A percentile compares a stretch with the other conserved stretches of the same genome.
phyloP scores from a whole-genome alignment of 2,888 invertebrate genomes.

The Thumatha senex region DNA sequence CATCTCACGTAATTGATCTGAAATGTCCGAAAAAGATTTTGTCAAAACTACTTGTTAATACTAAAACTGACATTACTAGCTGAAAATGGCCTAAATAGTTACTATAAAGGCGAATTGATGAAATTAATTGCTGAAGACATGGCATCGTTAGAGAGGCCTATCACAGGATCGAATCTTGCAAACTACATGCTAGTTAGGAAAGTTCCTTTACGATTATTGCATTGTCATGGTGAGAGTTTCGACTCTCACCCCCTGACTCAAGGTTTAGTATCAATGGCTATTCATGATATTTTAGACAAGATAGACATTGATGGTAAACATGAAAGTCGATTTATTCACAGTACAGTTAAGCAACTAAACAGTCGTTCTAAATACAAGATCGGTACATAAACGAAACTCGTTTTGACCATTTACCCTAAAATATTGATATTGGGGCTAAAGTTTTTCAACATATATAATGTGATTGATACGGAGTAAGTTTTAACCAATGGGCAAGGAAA shows the following conservation, averaged over 20 bases:
- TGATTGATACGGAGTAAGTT: no score
- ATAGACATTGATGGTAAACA: constrained; percentile 59
- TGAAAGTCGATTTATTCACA: constrained; percentile 68
- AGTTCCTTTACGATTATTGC: constrained; percentile 56
- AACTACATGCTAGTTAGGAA: constrained; percentile 60
- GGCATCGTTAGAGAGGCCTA: constrained; percentile 57
- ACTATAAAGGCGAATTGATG: constrained; percentile 65
- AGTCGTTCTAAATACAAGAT: constrained; percentile 57
- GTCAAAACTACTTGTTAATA: constrained; percentile 59
- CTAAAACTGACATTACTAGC: constrained; percentile 51
- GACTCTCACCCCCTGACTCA: constrained; percentile 75
- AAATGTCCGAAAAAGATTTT: constrained; percentile 18
- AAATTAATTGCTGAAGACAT: constrained; percentile 63
- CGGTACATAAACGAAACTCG: constrained; percentile 67
- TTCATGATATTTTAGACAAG: constrained; percentile 66
- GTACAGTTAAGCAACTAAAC: constrained; percentile 65
- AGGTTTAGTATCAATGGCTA: constrained; percentile 63
- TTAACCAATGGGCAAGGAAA: no score
- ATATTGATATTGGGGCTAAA: no score
- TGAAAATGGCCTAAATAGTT: constrained; percentile 62
- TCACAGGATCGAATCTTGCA: constrained; percentile 62
- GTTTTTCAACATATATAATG: no score
- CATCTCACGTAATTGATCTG: no score
- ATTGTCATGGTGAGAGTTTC: constrained; percentile 60
- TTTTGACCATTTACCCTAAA: constrained; percentile 58